phyloP scores from a whole-genome alignment of 1,140 invertebrate genomes.

The Drosophila ohnishii region DNA sequence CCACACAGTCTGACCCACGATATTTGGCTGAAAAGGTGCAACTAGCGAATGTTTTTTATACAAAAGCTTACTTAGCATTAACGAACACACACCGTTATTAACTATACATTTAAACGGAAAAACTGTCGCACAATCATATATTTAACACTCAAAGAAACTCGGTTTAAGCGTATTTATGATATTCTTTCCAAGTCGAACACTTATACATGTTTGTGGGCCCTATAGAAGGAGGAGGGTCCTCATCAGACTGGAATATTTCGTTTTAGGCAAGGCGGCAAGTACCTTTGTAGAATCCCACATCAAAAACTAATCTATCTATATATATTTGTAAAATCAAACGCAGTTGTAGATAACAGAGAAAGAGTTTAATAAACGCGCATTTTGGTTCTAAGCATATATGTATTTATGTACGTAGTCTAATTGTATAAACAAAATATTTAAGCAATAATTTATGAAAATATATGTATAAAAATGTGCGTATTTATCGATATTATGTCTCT shows the following conservation, averaged over 20 bases:
- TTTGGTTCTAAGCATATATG: constrained; percentile 48
- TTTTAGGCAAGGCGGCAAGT: constrained; percentile 41
- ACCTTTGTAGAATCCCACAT: constrained; percentile 44
- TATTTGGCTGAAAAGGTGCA: constrained; percentile 29
- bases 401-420: constrained; percentile 61
- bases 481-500: neutral
- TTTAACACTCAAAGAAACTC: constrained; percentile 40
- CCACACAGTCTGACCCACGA: constrained; percentile 43
- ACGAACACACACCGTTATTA: constrained; percentile 45
- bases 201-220: constrained; percentile 33
- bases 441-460: constrained; percentile 78
- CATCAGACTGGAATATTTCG: constrained; percentile 31
- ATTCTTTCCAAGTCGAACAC: constrained; percentile 51
- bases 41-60: constrained; percentile 58
- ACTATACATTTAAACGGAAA: constrained; percentile 39
- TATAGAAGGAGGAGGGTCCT: constrained; percentile 1
- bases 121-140: constrained; percentile 74
- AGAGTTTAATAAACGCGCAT: constrained; percentile 23
- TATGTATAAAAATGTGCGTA: constrained; percentile 38
- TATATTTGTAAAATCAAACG: constrained; percentile 43
- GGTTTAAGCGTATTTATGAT: constrained; percentile 34
- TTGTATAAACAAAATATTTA: constrained; percentile 75
- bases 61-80: constrained; percentile 67
- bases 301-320: constrained; percentile 19
- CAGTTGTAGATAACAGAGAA: constrained; percentile 48